Evolutionary conservation across 1,140 invertebrate species (phyloP).

Genomic region (Nilaparvata lugens): DNA sequence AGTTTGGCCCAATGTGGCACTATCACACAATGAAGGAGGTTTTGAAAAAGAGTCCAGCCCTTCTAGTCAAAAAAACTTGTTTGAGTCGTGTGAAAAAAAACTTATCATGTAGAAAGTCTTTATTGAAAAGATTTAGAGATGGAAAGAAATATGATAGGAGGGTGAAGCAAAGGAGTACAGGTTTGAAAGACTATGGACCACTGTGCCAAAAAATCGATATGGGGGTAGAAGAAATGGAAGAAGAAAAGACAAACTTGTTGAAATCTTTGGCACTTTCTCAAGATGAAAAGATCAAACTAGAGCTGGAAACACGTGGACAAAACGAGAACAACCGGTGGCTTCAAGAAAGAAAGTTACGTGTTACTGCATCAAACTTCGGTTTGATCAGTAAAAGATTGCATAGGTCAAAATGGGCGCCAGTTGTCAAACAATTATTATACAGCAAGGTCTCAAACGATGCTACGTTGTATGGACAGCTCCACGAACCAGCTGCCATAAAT

Average conservation of each 20-base stretch:
- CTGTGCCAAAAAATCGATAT: constrained; percentile 8
- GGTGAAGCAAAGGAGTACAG: not conserved
- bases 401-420: constrained; percentile 5
- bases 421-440: not conserved
- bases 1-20: constrained; percentile 10
- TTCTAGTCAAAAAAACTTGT: constrained; percentile 10
- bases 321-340: not conserved
- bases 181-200: constrained; percentile 5
- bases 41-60: constrained; percentile 8
- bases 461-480: not conserved
- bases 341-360: not conserved
- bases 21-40: constrained; percentile 13
- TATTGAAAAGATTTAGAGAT: not conserved
- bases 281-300: not conserved
- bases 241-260: not conserved
- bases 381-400: constrained; percentile 1
- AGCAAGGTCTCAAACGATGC: not conserved
- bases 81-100: constrained; percentile 1
- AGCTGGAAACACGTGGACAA: constrained; percentile 1
- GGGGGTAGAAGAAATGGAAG: not conserved
- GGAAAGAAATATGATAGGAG: not conserved
- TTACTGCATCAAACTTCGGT: constrained; percentile 6
- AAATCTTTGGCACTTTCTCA: not conserved
- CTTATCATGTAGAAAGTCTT: constrained; percentile 8
- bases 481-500: not conserved